Evolutionary conservation across 2,888 invertebrate species (phyloP), one percentile per base, ranked within the genome.

Genomic region (Drosophila anomalipes): DNA sequence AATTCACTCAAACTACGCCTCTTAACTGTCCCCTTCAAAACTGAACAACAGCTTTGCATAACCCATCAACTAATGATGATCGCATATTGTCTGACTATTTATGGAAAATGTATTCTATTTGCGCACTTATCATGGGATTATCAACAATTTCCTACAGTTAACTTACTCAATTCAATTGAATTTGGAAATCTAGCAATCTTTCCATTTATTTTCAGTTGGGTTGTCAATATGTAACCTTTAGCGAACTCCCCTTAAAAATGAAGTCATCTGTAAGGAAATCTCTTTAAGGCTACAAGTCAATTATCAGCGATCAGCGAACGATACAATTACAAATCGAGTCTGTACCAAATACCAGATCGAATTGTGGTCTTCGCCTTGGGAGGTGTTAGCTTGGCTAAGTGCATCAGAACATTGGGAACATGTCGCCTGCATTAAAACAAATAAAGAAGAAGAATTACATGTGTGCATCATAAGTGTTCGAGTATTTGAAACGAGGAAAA

Each of bases 361-460:
- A 89, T 86, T 74, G 85, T 61, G 58, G 63, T 58, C 59, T 70
- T 57, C 65, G 37, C 73, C 54, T 66, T 71, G 64, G 71, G 71
- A 82, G 84, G 87, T 77, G 82, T 64, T 86, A 61, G 72, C 81
- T 70, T 74, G 82, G 63, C 69, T 73, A 81, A 84, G 84, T 82
- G 71, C 70, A 70, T 51, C 4, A 14, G 14, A 14, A 0, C 14
- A 35, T 47, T 69, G 19, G 47, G 74, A 70, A 63, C 64, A 86
- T 81, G 83, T 85, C 83, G 79, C 66, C 71, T 60, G 75, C 60
- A 56, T 65, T 30, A 63, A 63, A 44, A 16, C 47, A 9, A 26
- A 26, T 22, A 44, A 7, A 26, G 47, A 22, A 16, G 2, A 1
- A 26, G 47, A 16, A 26, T 16, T 26, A 68, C 35, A 69, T 57